Evolutionary conservation across 2,113 vertebrate genomes (phyloP), one percentile per base, ranked within the genome.

Genomic region (Corydoras sp.): DNA sequence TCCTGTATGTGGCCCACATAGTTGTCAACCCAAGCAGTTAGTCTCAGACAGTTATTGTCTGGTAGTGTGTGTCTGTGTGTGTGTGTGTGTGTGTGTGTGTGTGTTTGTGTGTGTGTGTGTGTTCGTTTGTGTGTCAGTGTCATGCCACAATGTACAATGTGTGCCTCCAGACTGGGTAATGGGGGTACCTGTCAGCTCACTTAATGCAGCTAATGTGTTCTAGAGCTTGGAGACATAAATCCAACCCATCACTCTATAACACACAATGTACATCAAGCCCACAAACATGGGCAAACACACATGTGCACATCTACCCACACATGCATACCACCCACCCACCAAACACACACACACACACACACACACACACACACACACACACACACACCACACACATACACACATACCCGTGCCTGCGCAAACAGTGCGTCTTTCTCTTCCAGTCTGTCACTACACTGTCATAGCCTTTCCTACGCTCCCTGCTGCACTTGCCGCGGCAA

Each of bases 161-260:
- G 77, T 84, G 86, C 86, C 86, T 88, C 87, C 86, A 85, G 86
- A 79, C 78, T 80, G 86, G 88, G 86, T 89, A 89, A 89, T 89
- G 89, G 83, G 88, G 84, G 86, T 87, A 91, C 86, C 89, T 90
- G 89, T 89, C 89, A 88, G 82, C 85, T 88, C 88, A 87, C 87
- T 91, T 90, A 91, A 91, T 91, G 88, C 88, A 90, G 87, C 85
- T 90, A 89, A 91, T 91, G 88, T 89, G 88, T 88, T 84, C 84
- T 85, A 87, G 82, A 69, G 88, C 88, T 86, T 82, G 85, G 87
- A 86, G 88, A 91, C 86, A 89, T 76, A n/a, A 86, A 71, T 73
- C 63, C 53, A 58, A 60, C 70, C 61, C 55, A 72, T 76, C 62
- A 71, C 18, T 24, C 18, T 24, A 24, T 24, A 24, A 24, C 18